Evolutionary conservation across 2,113 vertebrate genomes (phyloP), one percentile per base, ranked within the genome.

Genomic region (Siphamia tubifer): DNA sequence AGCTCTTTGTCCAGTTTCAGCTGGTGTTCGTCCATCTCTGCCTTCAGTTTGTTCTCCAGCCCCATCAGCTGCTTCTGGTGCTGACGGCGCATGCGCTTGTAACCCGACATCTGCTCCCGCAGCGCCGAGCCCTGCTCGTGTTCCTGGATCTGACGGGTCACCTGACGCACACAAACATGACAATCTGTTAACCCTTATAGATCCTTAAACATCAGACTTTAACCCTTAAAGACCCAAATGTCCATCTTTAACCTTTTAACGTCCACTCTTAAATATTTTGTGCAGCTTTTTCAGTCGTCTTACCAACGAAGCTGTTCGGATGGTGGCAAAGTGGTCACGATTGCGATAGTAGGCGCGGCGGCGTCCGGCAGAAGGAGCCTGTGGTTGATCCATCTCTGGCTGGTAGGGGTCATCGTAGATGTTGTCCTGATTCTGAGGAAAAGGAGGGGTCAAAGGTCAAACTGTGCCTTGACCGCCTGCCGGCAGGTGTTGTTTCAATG

Each of bases 51-150:
- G 36, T 95, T 95, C 87, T 96, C 95, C 81, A 96, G 83, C 0
- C 94, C 95, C 92, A 96, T 90, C 55, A 96, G 91, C 90, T 96
- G 95, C 66, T 96, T 96, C 88, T 96, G 95, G 86, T 96, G 95
- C 88, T 96, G 95, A n/a, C 95, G 92, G 43, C 95, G 79, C 95
- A 97, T 96, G 1, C 95, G 92, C 58, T 96, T 96, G 88, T 97
- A 97, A 0, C 95, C 95, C 0, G 94, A 95, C 87, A 97, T 95
- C 87, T 97, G 95, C 72, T 97, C 95, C 4, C 95, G 80, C 43
- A 96, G 90, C 0, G 94, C 95, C 0, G 95, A 96, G 84, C 95
- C 95, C 86, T 97, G 95, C 86, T 95, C 94, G 15, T 97, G 95
- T 57, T 97, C 95, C 91, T 97, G 95, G 80, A 97, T 96, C 89